Conservation (phyloP, 2,888 invertebrate species). For the Mactromeris polynyma region DNA sequence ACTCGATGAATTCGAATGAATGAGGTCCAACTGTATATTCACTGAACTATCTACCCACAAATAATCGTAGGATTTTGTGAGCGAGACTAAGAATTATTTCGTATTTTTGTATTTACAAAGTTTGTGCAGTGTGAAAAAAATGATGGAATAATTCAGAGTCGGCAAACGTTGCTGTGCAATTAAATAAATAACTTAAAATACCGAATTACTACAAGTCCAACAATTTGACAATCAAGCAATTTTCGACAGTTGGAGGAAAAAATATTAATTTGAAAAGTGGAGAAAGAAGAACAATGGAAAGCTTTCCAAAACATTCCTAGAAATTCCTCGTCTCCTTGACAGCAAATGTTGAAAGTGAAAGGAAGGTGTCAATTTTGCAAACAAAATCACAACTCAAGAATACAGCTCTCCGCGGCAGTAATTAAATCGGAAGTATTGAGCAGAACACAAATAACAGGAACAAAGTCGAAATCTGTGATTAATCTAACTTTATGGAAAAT, state of each 20-base stretch:
- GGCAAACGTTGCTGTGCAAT: no score
- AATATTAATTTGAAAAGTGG: background rate
- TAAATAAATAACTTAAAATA: no score
- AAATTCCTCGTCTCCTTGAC: background rate
- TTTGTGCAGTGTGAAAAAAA: no score
- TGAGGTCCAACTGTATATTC: no score
- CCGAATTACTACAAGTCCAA: no score
- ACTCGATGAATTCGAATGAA: no score
- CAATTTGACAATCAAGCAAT: conserved; percentile 6
- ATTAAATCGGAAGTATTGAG: background rate
- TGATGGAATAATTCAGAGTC: no score
- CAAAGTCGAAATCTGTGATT: background rate
- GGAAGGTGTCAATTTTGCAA: background rate
- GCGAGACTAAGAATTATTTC: no score
- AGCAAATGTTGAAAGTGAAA: background rate
- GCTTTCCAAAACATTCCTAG: background rate
- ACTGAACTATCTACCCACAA: no score
- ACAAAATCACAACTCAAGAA: background rate
- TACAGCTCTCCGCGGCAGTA: background rate
- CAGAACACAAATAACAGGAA: background rate
- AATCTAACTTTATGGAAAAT: conserved; percentile 7
- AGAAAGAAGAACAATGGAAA: background rate
- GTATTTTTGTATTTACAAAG: no score
- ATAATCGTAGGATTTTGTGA: no score
- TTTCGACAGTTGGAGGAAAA: background rate